Conservation (phyloP, 2,888 invertebrate species). For the Globia sparganii region DNA sequence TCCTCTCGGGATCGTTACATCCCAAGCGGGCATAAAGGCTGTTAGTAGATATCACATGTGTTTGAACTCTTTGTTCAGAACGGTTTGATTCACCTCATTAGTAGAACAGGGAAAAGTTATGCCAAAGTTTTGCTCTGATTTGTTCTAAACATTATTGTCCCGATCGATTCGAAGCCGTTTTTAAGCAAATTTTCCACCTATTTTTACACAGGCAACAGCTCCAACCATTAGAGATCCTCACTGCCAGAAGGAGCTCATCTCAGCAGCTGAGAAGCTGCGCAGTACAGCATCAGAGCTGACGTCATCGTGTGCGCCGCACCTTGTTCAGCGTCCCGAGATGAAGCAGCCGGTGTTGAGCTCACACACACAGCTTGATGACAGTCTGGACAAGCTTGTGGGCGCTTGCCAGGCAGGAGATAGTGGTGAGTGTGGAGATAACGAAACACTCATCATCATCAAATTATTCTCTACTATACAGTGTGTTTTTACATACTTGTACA, state of each 20-base stretch:
- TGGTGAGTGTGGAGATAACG: conserved; percentile 12
- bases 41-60: too few relatives aligned
- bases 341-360: conserved; percentile 22
- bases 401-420: conserved; percentile 53
- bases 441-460: not conserved
- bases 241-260: conserved; percentile 66
- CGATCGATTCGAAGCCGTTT: not conserved
- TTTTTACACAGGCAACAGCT: conserved; percentile 68
- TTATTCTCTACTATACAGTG: not conserved
- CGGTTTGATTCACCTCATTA: not conserved
- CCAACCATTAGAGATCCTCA: conserved; percentile 65
- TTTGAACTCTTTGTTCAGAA: too few relatives aligned
- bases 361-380: conserved; percentile 53
- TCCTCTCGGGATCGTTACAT: too few relatives aligned
- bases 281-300: conserved; percentile 63
- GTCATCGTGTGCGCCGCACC: conserved; percentile 55
- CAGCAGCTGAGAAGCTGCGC: conserved; percentile 65
- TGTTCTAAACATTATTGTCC: not conserved
- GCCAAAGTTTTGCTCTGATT: not conserved
- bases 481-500: not conserved
- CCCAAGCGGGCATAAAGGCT: too few relatives aligned
- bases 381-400: conserved; percentile 61
- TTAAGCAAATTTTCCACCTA: not conserved
- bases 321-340: conserved; percentile 30
- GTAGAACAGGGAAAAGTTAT: not conserved